A percentile compares a stretch with the other conserved stretches of the same genome.
Evolutionary conservation across 2,113 vertebrate genomes (phyloP).

Genomic region (human): GRCh38 chr3:12114001-12114500

Average conservation of each 20-base stretch:
- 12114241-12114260: not conserved
- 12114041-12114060: not conserved
- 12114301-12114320: not conserved
- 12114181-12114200: not conserved
- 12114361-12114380: slow-evolving; percentile 31
- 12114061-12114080: not conserved
- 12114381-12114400: not conserved
- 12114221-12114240: not conserved
- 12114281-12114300: not conserved
- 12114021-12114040: not conserved
- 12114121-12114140: not conserved
- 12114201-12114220: not conserved
- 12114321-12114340: not conserved
- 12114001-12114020: not conserved
- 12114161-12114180: not conserved
- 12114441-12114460: not conserved
- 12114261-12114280: not conserved
- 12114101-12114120: not conserved
- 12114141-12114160: not conserved
- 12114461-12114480: not conserved
- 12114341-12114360: not conserved
- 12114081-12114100: not conserved
- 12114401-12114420: not conserved
- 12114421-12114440: not conserved
- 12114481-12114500: slow-evolving; percentile 27